A percentile compares a stretch with the other conserved stretches of the same genome.
phyloP scores from a whole-genome alignment of 2,113 vertebrate genomes.

The Polypterus senegalus region DNA sequence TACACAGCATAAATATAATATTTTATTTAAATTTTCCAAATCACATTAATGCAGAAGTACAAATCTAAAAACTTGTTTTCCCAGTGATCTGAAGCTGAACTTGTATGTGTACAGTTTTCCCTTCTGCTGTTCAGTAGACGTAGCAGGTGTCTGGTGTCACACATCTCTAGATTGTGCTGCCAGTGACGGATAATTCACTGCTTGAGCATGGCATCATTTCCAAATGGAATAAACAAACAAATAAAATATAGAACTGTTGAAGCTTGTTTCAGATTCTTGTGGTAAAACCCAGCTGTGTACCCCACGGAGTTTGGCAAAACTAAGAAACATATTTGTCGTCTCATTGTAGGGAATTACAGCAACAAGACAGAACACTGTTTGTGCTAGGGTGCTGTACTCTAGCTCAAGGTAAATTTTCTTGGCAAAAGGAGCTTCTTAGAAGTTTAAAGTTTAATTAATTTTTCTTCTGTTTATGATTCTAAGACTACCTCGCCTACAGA shows the following conservation, averaged over 20 bases:
- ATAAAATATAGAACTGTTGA: not conserved
- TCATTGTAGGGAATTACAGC: conserved; percentile 2
- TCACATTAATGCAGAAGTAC: no score
- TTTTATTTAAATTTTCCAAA: no score
- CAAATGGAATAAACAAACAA: not conserved
- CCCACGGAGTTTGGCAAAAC: conserved; percentile 3
- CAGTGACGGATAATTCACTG: not conserved
- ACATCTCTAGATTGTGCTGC: not conserved
- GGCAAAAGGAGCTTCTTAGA: not conserved
- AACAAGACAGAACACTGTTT: conserved; percentile 3
- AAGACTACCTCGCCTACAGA: not conserved
- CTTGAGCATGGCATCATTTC: not conserved
- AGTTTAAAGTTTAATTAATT: conserved; percentile 1
- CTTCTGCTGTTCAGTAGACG: not conserved
- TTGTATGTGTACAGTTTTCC: not conserved
- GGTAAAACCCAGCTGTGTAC: conserved; percentile 2
- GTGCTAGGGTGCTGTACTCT: not conserved
- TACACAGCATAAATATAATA: no score
- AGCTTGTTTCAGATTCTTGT: conserved; percentile 1
- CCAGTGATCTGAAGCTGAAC: no score
- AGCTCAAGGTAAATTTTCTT: conserved; percentile 5
- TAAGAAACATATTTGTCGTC: conserved; percentile 5
- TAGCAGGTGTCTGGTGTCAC: not conserved
- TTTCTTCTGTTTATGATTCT: not conserved
- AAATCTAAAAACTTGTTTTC: no score